Evolutionary conservation across 2,888 invertebrate species (phyloP), one percentile per base, ranked within the genome.

Genomic region (Amphiduros pacificus): DNA sequence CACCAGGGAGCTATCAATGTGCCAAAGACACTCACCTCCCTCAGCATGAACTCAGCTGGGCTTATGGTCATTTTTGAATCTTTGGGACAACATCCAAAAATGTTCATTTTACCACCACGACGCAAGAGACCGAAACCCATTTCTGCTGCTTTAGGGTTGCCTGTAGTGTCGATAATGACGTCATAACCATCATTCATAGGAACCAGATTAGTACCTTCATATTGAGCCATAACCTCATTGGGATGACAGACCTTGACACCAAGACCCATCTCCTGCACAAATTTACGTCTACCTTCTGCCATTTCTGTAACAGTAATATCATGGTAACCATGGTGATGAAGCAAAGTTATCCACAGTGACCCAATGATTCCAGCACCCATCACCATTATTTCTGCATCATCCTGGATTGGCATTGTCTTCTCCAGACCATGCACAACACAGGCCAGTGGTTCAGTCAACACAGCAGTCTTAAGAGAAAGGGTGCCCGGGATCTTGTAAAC

Each of bases 351-450:
- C 59, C 59, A 62, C n/a, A 62, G 52, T 14, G 61, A 31, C 6
- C 62, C 62, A 22, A 58, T 62, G 4, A 61, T 27, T 9, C 62
- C 62, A 2, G 62, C 62, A 1, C 62, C 62, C 27, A 61, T 53
- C 27, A 62, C 32, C n/a, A 62, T 52, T 14, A 62, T 36, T 4
- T 29, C 9, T 6, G 41, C 41, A 24, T 55, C 55, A 1, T 41
- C 6, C 17, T 40, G 27, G 2, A 6, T 5, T 9, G 24, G 1
- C 1, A 40, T 32, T 11, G 6, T 11, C 17, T 29, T 40, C 28
- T 40, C 41, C 3, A 2, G 41, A 9, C 55, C 55, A 2, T 24
- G 27, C 11, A 40, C 9, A 6, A 55, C 29, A 27, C 41, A 41
- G 9, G 9, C 3, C 2, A 41, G 22, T 2, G 55, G 55, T 20